Base-by-base conservation (phyloP, 2,888 invertebrate genomes). In the Andrena bucephala region DNA sequence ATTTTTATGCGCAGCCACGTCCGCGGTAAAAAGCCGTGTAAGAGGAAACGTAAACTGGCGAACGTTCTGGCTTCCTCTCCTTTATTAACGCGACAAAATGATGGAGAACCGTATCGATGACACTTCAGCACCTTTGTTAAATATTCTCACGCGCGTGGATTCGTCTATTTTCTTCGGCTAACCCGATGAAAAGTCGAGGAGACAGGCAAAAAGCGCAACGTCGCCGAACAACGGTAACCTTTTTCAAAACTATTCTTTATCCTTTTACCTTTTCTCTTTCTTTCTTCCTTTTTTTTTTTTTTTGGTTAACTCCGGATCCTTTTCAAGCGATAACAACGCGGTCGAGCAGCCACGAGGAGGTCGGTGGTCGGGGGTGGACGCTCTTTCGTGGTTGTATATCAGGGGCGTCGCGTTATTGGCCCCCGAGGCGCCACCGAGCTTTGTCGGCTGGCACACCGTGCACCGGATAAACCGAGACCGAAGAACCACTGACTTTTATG, bases 361-460 rank as follows among this genome's bases (percentile, higher is more conserved):
- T 85, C 71, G 84, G 83, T 82, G 77, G 79, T 83, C 70, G 82
- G 83, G 77, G 80, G 54, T 76, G 76, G 84, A 74, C 81, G 83
- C 67, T 88, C 88, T 88, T 88, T 85, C 79, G 86, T 85, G 81
- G 91, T 93, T 93, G 87, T 88, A 87, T 89, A 87, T 89, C 89
- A 88, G 88, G 91, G 89, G 89, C 91, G 91, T 88, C 86, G 87
- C 89, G 91, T 93, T 93, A 93, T 93, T 93, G 93, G 92, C 90
- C 92, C 93, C 92, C 83, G 90, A 91, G 93, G 93, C 89, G 87
- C 91, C 90, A 90, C 89, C 86, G 80, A 87, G 89, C 90, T 92
- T 92, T 93, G 92, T 93, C 92, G 91, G 90, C 85, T 83, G 79
- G 90, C 90, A 89, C 82, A 75, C 90, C 87, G 89, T 89, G 87